Percentiles rank a stretch among this genome's conserved stretches.
These are phyloP conservation scores for Melospiza melodia DNA, from an alignment of 2,113 vertebrate species.

Conservation along the genomic window DNA sequence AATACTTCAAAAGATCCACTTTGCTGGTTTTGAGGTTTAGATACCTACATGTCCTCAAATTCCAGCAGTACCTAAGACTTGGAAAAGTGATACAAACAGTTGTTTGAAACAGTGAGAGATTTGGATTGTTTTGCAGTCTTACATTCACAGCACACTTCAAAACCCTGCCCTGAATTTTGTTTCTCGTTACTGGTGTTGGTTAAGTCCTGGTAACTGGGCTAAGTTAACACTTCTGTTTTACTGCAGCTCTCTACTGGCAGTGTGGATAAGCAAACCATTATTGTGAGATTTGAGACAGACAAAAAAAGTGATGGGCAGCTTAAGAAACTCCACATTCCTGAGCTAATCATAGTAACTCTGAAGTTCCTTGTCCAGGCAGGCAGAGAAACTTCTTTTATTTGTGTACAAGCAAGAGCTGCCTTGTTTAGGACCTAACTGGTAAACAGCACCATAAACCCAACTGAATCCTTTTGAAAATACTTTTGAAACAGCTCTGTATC, in stretches of 20 bases:
- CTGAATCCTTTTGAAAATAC: neutral
- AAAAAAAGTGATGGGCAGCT: neutral
- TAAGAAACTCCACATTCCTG: conserved; percentile 24
- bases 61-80: neutral
- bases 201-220: neutral
- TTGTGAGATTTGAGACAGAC: neutral
- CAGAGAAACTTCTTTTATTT: neutral
- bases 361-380: conserved; percentile 22
- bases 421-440: neutral
- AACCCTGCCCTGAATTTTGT: neutral
- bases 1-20: neutral
- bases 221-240: neutral
- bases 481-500: neutral
- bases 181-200: neutral
- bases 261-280: neutral
- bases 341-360: neutral
- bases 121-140: neutral
- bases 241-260: neutral
- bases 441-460: neutral
- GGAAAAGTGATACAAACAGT: neutral
- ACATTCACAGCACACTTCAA: neutral
- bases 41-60: neutral
- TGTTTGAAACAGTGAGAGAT: neutral
- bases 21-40: neutral
- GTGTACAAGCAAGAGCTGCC: neutral